phyloP scores from a whole-genome alignment of 2,888 invertebrate genomes.

The Oscheius sp. region DNA sequence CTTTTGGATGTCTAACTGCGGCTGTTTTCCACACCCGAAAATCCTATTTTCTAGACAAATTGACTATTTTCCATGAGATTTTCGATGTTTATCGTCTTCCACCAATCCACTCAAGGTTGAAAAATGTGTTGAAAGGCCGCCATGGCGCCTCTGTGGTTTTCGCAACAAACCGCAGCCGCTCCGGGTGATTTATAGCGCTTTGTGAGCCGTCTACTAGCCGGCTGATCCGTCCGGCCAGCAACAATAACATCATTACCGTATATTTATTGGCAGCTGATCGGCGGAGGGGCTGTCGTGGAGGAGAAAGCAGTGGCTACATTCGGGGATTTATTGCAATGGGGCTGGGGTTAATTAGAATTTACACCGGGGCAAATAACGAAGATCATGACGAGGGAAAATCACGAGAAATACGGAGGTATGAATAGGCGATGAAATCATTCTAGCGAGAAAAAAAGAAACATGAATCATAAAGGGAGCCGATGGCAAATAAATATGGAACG shows the following conservation, averaged over 20 bases:
- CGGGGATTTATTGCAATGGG: constrained; percentile 12
- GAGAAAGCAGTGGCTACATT: not conserved
- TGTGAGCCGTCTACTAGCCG: not conserved
- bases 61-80: not conserved
- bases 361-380: not conserved
- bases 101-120: not conserved
- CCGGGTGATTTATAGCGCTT: constrained; percentile 23
- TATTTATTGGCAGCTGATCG: constrained; percentile 7
- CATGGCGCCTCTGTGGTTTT: not conserved
- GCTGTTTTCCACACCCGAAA: not conserved
- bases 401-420: no score
- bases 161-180: constrained; percentile 19
- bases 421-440: no score
- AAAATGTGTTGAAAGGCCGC: not conserved
- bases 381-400: not conserved
- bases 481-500: no score
- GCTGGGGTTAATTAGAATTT: not conserved
- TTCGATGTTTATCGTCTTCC: no score
- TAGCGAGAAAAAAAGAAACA: no score
- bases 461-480: no score
- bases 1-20: not conserved
- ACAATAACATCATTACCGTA: constrained; percentile 30
- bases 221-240: not conserved
- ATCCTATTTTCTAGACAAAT: not conserved
- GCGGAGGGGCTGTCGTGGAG: not conserved